phyloP scores from a whole-genome alignment of 2,113 vertebrate species.

The Lanius ludovicianus region DNA sequence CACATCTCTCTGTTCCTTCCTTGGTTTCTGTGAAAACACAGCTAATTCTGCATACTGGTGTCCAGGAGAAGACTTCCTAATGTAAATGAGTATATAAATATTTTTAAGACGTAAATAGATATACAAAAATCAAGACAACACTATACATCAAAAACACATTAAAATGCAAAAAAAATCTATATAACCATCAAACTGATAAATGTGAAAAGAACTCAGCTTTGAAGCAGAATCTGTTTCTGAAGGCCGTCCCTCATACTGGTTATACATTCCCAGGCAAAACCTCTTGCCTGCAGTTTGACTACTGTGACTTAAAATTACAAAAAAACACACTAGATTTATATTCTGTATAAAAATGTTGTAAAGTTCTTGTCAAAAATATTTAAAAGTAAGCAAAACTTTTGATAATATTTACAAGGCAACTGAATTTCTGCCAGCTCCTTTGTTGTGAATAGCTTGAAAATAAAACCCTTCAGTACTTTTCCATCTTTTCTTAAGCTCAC shows the following conservation, averaged over 20 bases:
- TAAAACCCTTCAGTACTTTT: background rate
- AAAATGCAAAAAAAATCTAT: background rate
- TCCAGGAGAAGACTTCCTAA: background rate
- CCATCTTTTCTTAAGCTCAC: background rate
- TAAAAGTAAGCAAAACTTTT: background rate
- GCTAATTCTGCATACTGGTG: background rate
- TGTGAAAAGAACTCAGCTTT: background rate
- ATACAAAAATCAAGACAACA: background rate
- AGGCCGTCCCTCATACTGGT: background rate
- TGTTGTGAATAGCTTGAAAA: background rate
- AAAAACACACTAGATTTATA: background rate
- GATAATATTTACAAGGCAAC: background rate
- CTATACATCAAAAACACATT: background rate
- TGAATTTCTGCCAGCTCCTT: conserved; percentile 6
- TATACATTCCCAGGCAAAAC: background rate
- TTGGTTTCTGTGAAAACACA: background rate
- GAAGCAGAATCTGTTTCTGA: background rate
- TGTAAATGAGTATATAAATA: background rate
- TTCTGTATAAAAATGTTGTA: background rate
- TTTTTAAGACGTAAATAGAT: background rate
- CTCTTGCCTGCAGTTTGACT: background rate
- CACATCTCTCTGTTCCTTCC: background rate
- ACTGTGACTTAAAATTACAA: background rate
- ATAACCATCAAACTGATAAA: background rate
- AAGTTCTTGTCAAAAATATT: background rate